Conservation (phyloP, 2,797 vertebrate species). For the Danio choprae region DNA sequence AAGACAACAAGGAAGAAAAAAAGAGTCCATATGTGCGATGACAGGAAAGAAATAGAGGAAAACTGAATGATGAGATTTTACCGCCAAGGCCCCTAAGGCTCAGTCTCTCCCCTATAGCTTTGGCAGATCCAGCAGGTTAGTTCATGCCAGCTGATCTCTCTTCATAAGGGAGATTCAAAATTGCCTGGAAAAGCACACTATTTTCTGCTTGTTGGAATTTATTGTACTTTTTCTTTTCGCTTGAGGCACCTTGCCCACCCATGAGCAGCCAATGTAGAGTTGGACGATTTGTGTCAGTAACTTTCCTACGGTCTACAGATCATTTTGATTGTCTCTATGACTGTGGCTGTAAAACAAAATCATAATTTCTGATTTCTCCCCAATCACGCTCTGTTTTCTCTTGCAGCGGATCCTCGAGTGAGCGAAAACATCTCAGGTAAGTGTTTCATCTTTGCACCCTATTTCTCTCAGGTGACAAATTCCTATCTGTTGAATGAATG, state of each 20-base stretch:
- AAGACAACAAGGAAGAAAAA: slow-evolving; percentile 31
- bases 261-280: slow-evolving; percentile 40
- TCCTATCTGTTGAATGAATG: slow-evolving; percentile 62
- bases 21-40: slow-evolving; percentile 29
- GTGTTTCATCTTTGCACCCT: slow-evolving; percentile 48
- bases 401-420: slow-evolving; percentile 90
- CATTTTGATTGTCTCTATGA: slow-evolving; percentile 46
- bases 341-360: slow-evolving; percentile 44
- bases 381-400: slow-evolving; percentile 43
- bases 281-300: slow-evolving; percentile 37
- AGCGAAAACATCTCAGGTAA: slow-evolving; percentile 91
- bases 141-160: slow-evolving; percentile 54
- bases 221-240: slow-evolving; percentile 50
- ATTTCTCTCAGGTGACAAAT: slow-evolving; percentile 39
- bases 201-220: slow-evolving; percentile 54
- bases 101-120: slow-evolving; percentile 36
- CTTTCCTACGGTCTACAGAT: slow-evolving; percentile 51
- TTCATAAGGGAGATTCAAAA: slow-evolving; percentile 39
- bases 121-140: slow-evolving; percentile 10
- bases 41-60: slow-evolving; percentile 28
- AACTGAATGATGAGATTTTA: slow-evolving; percentile 43
- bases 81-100: slow-evolving; percentile 21
- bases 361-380: slow-evolving; percentile 40
- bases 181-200: slow-evolving; percentile 39
- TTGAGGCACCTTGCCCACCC: slow-evolving; percentile 50